Percentiles rank a stretch among this genome's conserved stretches.
Conservation (phyloP, 2,888 invertebrate genomes). For the Dendrolimus houi region DNA sequence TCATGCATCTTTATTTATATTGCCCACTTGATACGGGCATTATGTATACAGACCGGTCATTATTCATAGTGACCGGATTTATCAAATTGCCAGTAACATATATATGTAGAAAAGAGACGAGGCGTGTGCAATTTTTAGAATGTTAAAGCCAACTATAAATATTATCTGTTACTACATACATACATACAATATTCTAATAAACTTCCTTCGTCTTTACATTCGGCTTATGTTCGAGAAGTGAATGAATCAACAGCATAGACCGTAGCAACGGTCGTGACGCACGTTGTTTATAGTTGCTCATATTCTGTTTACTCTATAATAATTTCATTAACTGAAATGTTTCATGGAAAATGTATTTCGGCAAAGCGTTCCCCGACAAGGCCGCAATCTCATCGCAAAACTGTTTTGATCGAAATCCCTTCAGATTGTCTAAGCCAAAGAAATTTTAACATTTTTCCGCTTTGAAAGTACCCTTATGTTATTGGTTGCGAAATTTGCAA, state of each 20-base stretch:
- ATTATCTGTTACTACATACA: slow-evolving; percentile 44
- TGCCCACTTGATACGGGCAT: too few relatives aligned
- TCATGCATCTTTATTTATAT: too few relatives aligned
- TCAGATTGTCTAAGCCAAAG: slow-evolving; percentile 7
- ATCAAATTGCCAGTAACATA: too few relatives aligned
- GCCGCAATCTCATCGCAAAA: slow-evolving; percentile 12
- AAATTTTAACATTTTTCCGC: slow-evolving; percentile 19
- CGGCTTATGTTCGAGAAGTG: slow-evolving; percentile 39
- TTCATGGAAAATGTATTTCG: slow-evolving; percentile 30
- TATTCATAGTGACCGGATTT: too few relatives aligned
- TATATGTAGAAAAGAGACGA: slow-evolving; percentile 15
- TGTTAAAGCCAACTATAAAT: slow-evolving; percentile 61
- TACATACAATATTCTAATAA: slow-evolving; percentile 40
- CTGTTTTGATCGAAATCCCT: slow-evolving; percentile 12
- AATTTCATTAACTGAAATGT: slow-evolving; percentile 64
- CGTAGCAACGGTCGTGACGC: slow-evolving; percentile 60
- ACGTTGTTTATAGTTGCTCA: slow-evolving; percentile 52
- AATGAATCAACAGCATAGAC: slow-evolving; percentile 47
- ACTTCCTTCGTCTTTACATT: slow-evolving; percentile 64
- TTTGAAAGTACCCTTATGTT: not conserved
- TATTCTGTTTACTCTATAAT: slow-evolving; percentile 61
- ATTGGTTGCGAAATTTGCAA: not conserved
- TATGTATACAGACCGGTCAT: too few relatives aligned
- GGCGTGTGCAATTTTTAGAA: slow-evolving; percentile 58
- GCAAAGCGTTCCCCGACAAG: slow-evolving; percentile 15